phyloP scores from a whole-genome alignment of 1,140 invertebrate genomes.

The Panagrolaimus sp. region DNA sequence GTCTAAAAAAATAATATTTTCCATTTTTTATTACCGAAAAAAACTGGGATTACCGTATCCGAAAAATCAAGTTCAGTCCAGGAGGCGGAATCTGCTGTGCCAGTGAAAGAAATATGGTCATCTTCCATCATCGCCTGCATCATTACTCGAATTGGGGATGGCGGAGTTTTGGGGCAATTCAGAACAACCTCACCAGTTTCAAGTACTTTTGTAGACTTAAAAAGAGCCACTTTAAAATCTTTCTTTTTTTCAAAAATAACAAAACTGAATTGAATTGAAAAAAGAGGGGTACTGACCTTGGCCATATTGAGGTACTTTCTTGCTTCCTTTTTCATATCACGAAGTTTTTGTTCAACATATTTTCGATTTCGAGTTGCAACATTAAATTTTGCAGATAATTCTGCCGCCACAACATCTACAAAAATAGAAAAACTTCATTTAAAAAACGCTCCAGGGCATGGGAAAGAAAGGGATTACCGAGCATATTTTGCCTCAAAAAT shows the following conservation, averaged over 20 bases:
- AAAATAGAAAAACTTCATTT: too few relatives aligned
- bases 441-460: too few relatives aligned
- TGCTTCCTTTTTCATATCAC: conserved; percentile 34
- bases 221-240: not conserved
- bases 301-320: conserved; percentile 22
- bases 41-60: not conserved
- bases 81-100: not conserved
- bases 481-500: conserved; percentile 25
- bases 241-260: not conserved
- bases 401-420: conserved; percentile 25
- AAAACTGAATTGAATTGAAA: not conserved
- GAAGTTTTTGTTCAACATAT: conserved; percentile 30
- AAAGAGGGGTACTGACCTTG: not conserved
- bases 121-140: conserved; percentile 4
- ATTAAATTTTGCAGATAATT: conserved; percentile 26
- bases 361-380: conserved; percentile 27
- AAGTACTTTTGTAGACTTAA: conserved; percentile 12
- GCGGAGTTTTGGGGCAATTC: not conserved
- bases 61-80: conserved; percentile 8
- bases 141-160: not conserved
- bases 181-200: not conserved
- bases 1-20: conserved; percentile 5
- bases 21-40: conserved; percentile 4
- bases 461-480: too few relatives aligned
- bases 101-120: not conserved